Conservation (phyloP, 2,113 vertebrate species). For the Galeopterus variegatus region DNA sequence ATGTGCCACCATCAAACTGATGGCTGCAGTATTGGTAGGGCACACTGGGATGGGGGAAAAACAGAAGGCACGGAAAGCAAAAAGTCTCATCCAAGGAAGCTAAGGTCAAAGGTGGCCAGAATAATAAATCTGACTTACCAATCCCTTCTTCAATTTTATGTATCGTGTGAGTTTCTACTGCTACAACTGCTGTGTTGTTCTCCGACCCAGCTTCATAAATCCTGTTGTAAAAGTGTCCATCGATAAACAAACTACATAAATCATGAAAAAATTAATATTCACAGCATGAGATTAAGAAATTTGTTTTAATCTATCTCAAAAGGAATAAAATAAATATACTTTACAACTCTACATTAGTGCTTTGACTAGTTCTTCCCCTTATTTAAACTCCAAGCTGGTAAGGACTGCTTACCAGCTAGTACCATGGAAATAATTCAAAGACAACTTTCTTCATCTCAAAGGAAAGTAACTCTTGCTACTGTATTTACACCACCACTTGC, state of each 20-base stretch:
- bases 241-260: constrained; percentile 77
- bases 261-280: constrained; percentile 76
- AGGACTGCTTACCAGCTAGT: background rate
- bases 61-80: constrained; percentile 23
- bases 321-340: constrained; percentile 46
- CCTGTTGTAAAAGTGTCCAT: constrained; percentile 89
- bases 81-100: background rate
- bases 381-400: constrained; percentile 47
- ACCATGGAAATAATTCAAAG: background rate
- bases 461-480: constrained; percentile 25
- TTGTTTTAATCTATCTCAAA: constrained; percentile 62
- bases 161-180: constrained; percentile 93
- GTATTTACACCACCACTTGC: background rate
- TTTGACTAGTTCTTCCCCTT: constrained; percentile 1
- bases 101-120: constrained; percentile 42
- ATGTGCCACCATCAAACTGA: background rate
- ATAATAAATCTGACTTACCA: constrained; percentile 86
- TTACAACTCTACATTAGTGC: background rate
- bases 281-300: constrained; percentile 62
- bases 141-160: constrained; percentile 92
- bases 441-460: background rate
- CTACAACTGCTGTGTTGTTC: constrained; percentile 91
- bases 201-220: constrained; percentile 91
- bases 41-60: background rate
- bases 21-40: background rate